Evolutionary conservation across 2,113 vertebrate genomes (phyloP).

Genomic region (Campylomormyrus tamandua): DNA sequence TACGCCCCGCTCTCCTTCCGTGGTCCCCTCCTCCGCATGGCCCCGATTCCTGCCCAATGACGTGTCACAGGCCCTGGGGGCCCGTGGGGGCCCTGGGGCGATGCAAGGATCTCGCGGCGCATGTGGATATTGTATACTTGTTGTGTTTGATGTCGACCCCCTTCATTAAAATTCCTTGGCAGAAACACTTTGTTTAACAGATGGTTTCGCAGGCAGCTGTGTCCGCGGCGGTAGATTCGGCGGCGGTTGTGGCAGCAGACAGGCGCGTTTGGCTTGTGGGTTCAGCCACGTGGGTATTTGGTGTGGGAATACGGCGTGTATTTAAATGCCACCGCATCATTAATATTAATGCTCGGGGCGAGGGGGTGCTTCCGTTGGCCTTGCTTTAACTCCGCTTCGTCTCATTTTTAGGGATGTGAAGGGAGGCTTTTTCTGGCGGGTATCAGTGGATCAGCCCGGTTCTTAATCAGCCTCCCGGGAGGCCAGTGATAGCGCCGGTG

Average conservation of each 20-base stretch:
- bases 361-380: slow-evolving; percentile 44
- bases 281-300: slow-evolving; percentile 21
- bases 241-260: slow-evolving; percentile 17
- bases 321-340: slow-evolving; percentile 37
- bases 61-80: not conserved
- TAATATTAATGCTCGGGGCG: slow-evolving; percentile 29
- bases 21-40: slow-evolving; percentile 12
- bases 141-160: slow-evolving; percentile 29
- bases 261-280: slow-evolving; percentile 24
- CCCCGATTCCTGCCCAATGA: not conserved
- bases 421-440: slow-evolving; percentile 51
- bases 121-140: slow-evolving; percentile 24
- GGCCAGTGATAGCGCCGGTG: slow-evolving; percentile 53
- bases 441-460: slow-evolving; percentile 58
- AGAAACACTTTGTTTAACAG: slow-evolving; percentile 30
- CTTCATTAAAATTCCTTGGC: slow-evolving; percentile 38
- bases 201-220: slow-evolving; percentile 35
- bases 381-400: slow-evolving; percentile 9
- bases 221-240: not conserved
- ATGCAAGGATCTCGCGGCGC: not conserved
- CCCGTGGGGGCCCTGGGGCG: not conserved
- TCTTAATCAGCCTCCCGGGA: slow-evolving; percentile 59
- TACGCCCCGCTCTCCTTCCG: not conserved
- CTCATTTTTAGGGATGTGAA: slow-evolving; percentile 47
- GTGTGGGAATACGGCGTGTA: slow-evolving; percentile 34